Evolutionary conservation across 1,140 invertebrate species (phyloP), one percentile per base, ranked within the genome.

Genomic region (Listronotus bonariensis): DNA sequence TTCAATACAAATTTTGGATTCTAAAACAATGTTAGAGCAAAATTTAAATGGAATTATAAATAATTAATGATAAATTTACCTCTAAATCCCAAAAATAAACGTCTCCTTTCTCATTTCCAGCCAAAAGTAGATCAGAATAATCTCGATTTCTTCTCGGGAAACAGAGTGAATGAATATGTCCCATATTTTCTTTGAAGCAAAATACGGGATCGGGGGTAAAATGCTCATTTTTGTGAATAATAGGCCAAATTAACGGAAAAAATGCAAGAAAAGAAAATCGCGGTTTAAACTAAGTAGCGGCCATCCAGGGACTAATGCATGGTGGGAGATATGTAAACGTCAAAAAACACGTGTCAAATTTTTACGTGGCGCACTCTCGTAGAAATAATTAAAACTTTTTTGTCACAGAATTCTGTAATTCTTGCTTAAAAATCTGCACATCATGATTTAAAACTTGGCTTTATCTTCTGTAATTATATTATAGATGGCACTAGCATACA

Each of bases 41-140:
- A 26, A 26, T 26, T 26, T 26, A 26, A 3, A 26, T 5, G 5
- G 20, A 26, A 26, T 3, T 26, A 26, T 5, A 26, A 3, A 3
- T 5, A 26, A 26, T 26, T 26, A 26, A 45, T 17, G 10, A 62
- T 14, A 11, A n/a, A 57, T 62, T 77, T 81, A 89, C 88, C 80
- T 87, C 84, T 76, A 90, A 81, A 79, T 89, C 86, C 87, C 87
- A 89, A 74, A 88, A 83, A 79, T 87, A 86, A 69, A 89, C 82
- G 73, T 80, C 84, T 64, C 88, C 88, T 74, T 83, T 85, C 75
- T 87, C 82, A 32, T 86, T 85, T 53, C 87, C 87, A 68, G 86
- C 87, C 73, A 88, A 82, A 71, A 90, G 80, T 75, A 85, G 83
- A 76, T 88, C 84, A 56, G 83, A 52, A 46, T 78, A 77, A 34